Conservation (phyloP, 2,113 vertebrate species). For the Hemibagrus wyckioides region DNA sequence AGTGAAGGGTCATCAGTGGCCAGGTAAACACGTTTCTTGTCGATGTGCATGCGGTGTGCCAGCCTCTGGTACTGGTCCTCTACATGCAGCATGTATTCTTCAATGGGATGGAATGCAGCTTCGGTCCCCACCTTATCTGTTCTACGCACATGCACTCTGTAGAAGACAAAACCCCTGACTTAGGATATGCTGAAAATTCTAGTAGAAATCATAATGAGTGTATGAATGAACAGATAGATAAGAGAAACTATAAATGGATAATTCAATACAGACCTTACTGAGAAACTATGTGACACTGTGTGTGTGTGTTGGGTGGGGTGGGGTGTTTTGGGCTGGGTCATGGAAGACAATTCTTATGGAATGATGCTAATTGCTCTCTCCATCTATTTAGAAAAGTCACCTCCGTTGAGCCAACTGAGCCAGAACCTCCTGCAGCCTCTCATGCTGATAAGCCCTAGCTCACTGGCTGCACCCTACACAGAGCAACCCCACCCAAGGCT, state of each 20-base stretch:
- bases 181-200: neutral
- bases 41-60: constrained; percentile 78
- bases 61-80: constrained; percentile 86
- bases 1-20: constrained; percentile 86
- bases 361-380: too few species aligned
- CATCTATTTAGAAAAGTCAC: too few species aligned
- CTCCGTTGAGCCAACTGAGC: too few species aligned
- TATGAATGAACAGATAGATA: neutral
- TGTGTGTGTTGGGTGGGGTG: too few species aligned
- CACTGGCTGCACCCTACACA: too few species aligned
- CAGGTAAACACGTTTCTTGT: constrained; percentile 86
- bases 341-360: too few species aligned
- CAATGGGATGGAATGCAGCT: constrained; percentile 86
- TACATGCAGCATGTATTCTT: constrained; percentile 88
- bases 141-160: constrained; percentile 83
- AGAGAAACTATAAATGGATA: neutral
- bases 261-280: neutral
- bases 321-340: too few species aligned
- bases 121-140: constrained; percentile 90
- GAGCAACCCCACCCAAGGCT: too few species aligned
- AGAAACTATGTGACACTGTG: neutral
- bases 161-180: constrained; percentile 23
- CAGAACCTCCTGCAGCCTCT: too few species aligned
- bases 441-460: too few species aligned
- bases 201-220: neutral